Evolutionary conservation across 1,140 invertebrate species (phyloP).

Genomic region (Drosophila rhopaloa): DNA sequence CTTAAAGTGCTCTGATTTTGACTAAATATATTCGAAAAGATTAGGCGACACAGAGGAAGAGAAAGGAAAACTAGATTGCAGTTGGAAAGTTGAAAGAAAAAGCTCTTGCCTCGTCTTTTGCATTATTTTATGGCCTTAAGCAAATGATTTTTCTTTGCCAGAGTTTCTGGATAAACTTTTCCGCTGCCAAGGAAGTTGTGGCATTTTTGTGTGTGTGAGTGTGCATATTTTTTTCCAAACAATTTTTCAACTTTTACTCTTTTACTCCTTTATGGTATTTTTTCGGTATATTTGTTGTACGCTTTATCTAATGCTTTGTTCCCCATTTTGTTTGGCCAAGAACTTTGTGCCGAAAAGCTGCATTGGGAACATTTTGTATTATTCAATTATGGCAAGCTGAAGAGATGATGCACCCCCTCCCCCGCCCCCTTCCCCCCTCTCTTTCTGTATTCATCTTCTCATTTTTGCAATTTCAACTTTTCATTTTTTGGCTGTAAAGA

Average conservation of each 20-base stretch:
- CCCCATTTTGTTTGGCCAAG: constrained; percentile 13
- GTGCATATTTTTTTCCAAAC: constrained; percentile 53
- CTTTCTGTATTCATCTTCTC: constrained; percentile 3
- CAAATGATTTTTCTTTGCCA: constrained; percentile 71
- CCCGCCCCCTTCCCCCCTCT: neutral
- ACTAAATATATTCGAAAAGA: constrained; percentile 10
- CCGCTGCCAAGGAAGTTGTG: constrained; percentile 24
- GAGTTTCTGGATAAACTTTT: constrained; percentile 70
- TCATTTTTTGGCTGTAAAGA: constrained; percentile 37
- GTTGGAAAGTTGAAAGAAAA: neutral
- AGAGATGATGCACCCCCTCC: constrained; percentile 3
- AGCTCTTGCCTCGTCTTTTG: constrained; percentile 44
- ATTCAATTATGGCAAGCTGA: constrained; percentile 40
- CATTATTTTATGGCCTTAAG: constrained; percentile 77
- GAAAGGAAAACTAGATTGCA: constrained; percentile 11
- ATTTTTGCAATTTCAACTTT: constrained; percentile 32
- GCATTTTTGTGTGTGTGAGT: constrained; percentile 10
- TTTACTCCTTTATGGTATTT: constrained; percentile 33
- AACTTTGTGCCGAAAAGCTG: constrained; percentile 37
- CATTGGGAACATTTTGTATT: constrained; percentile 46
- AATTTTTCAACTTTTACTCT: constrained; percentile 52
- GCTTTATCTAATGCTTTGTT: constrained; percentile 24
- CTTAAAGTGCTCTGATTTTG: constrained; percentile 10
- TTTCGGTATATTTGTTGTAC: constrained; percentile 13
- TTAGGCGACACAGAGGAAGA: neutral